These are phyloP conservation scores for Acromyrmex charruanus DNA, from an alignment of 1,140 invertebrate genomes.

Conservation along the genomic window DNA sequence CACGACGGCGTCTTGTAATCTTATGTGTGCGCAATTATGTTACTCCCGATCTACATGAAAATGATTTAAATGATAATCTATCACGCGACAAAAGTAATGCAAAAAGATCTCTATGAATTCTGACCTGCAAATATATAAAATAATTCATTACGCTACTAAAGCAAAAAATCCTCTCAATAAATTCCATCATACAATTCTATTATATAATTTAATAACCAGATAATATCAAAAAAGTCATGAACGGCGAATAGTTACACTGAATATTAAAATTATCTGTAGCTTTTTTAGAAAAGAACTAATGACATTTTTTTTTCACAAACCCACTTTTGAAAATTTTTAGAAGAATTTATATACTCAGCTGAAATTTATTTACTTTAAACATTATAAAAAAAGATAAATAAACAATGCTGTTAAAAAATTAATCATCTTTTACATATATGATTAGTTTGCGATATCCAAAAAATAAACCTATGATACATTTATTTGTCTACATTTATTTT, in stretches of 20 bases:
- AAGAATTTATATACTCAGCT: neutral
- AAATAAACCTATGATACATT: neutral
- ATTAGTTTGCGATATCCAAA: neutral
- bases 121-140: neutral
- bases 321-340: neutral
- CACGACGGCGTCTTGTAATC: constrained; percentile 19
- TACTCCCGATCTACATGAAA: constrained; percentile 10
- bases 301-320: neutral
- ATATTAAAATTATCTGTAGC: neutral
- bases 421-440: neutral
- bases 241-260: neutral
- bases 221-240: neutral
- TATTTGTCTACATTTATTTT: neutral
- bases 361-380: neutral
- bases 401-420: neutral
- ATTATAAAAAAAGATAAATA: neutral
- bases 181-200: too few relatives aligned
- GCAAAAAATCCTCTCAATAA: too few relatives aligned
- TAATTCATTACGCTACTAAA: too few relatives aligned
- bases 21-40: neutral
- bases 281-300: neutral
- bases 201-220: neutral
- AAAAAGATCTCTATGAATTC: neutral
- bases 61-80: neutral
- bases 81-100: neutral